These are phyloP conservation scores for Drosophila monieri DNA, from an alignment of 2,888 invertebrate genomes.

Conservation along the genomic window DNA sequence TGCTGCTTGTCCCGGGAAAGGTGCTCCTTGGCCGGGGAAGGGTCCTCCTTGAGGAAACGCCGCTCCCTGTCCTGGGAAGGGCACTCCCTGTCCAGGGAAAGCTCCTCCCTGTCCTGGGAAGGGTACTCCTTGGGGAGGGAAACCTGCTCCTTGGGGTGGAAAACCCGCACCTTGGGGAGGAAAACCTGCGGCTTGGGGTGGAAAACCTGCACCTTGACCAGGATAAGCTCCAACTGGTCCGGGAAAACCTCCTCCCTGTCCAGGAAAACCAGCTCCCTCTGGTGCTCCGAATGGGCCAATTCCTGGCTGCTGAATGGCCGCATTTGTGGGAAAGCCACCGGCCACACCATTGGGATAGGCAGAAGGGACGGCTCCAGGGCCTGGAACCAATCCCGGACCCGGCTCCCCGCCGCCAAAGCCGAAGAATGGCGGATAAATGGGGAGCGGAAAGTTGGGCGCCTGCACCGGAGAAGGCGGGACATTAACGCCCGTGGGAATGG, in stretches of 20 bases:
- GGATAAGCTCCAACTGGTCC: neutral
- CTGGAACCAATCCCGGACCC: slow-evolving; percentile 15
- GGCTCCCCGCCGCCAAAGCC: slow-evolving; percentile 50
- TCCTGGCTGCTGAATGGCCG: slow-evolving; percentile 20
- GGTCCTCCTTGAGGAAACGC: slow-evolving; percentile 21
- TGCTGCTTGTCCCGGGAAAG: slow-evolving; percentile 25
- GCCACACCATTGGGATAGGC: slow-evolving; percentile 31
- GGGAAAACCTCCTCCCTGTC: neutral
- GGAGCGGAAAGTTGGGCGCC: slow-evolving; percentile 67
- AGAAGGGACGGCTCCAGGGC: slow-evolving; percentile 12
- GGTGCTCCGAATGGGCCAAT: neutral
- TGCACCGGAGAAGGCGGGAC: slow-evolving; percentile 34
- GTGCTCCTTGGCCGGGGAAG: slow-evolving; percentile 6
- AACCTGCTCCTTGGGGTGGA: slow-evolving; percentile 6
- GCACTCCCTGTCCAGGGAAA: slow-evolving; percentile 20
- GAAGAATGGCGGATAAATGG: slow-evolving; percentile 68
- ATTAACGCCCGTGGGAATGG: slow-evolving; percentile 55
- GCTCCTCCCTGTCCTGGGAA: slow-evolving; percentile 13
- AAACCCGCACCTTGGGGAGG: slow-evolving; percentile 3
- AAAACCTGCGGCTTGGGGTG: slow-evolving; percentile 20
- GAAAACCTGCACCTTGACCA: slow-evolving; percentile 9
- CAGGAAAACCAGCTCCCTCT: neutral
- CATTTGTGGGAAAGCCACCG: slow-evolving; percentile 14
- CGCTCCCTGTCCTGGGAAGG: slow-evolving; percentile 2
- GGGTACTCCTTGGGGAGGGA: slow-evolving; percentile 12